Conservation (phyloP, 2,888 invertebrate species). For the Venusia cambrica region DNA sequence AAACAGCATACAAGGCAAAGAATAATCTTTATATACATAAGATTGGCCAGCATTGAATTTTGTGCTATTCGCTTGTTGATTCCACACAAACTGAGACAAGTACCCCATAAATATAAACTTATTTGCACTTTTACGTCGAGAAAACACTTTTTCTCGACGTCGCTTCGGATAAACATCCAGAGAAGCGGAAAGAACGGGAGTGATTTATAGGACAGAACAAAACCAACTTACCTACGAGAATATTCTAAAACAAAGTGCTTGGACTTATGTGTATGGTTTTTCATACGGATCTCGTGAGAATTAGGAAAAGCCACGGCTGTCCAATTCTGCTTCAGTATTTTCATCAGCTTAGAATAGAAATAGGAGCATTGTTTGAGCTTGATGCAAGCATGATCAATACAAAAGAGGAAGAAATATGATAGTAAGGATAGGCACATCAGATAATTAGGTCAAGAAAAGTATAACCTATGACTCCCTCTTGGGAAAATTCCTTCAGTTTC, state of each 20-base stretch:
- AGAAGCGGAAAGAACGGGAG: slow-evolving; percentile 28
- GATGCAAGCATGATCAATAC: too few relatives aligned
- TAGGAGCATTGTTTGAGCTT: too few relatives aligned
- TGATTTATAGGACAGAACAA: slow-evolving; percentile 31
- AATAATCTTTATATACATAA: too few relatives aligned
- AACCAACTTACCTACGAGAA: slow-evolving; percentile 22
- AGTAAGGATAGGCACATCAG: too few relatives aligned
- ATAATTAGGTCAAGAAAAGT: too few relatives aligned
- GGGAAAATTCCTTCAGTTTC: too few relatives aligned
- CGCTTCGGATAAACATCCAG: slow-evolving; percentile 28
- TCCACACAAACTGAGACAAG: slow-evolving; percentile 2
- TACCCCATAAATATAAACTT: slow-evolving; percentile 2
- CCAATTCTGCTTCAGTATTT: too few relatives aligned
- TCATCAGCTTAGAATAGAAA: too few relatives aligned
- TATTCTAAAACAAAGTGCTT: slow-evolving; percentile 20
- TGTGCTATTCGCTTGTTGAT: neutral
- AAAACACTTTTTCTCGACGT: slow-evolving; percentile 24
- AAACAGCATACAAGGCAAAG: too few relatives aligned
- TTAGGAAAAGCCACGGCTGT: too few relatives aligned
- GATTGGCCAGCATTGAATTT: too few relatives aligned
- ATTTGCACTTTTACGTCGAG: slow-evolving; percentile 19
- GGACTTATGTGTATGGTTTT: slow-evolving; percentile 16
- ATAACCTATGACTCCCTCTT: too few relatives aligned
- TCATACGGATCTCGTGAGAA: slow-evolving; percentile 6
- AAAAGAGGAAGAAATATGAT: slow-evolving; percentile 7